phyloP scores from a whole-genome alignment of 2,888 invertebrate species.

The Acanthoscelides obtectus region DNA sequence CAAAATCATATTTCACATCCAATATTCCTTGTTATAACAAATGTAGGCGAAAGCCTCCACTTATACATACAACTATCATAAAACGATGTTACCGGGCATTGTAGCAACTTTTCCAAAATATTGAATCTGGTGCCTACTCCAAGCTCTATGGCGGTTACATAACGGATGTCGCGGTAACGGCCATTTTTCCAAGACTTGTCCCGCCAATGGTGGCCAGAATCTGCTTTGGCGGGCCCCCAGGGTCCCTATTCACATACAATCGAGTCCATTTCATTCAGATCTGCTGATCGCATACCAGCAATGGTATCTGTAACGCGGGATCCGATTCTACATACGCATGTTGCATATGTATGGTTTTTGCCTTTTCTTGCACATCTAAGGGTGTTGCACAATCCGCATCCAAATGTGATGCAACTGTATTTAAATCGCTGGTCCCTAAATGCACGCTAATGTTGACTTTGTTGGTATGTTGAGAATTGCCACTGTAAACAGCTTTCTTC shows the following conservation, averaged over 20 bases:
- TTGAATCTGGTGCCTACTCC: neutral
- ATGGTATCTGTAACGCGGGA: neutral
- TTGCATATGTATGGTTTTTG: neutral
- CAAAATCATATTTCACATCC: too few relatives aligned
- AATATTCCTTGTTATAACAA: too few relatives aligned
- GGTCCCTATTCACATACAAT: neutral
- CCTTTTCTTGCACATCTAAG: neutral
- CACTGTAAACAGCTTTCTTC: too few relatives aligned
- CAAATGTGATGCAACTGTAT: neutral
- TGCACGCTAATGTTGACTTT: neutral
- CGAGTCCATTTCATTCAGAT: neutral
- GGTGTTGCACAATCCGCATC: neutral
- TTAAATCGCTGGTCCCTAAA: neutral
- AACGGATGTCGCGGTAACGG: neutral
- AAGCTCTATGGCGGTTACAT: neutral
- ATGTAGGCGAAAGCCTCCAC: too few relatives aligned
- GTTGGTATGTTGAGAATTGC: neutral
- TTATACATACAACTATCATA: too few relatives aligned
- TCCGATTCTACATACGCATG: neutral
- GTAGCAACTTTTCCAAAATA: too few relatives aligned
- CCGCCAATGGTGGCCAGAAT: neutral
- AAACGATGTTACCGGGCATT: too few relatives aligned
- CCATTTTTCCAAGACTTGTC: neutral
- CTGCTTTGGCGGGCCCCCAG: neutral
- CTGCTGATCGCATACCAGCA: neutral